Base-by-base conservation (phyloP, 2,888 invertebrate genomes). In the Bedellia somnulentella region DNA sequence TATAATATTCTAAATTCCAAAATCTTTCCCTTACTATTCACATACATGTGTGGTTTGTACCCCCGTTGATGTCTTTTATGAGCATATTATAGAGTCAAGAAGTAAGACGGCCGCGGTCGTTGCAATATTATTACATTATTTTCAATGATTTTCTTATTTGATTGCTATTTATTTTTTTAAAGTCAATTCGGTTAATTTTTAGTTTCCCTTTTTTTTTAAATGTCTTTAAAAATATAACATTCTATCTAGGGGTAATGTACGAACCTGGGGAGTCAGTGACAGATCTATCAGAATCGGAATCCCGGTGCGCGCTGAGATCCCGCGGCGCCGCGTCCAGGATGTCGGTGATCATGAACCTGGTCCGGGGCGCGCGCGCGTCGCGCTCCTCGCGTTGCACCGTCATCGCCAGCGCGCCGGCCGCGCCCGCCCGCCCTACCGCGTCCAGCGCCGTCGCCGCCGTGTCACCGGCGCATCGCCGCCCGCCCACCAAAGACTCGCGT, bases 261-360 rank as follows among this genome's bases (percentile, higher is more conserved):
- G 41, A 33, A 73, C 73, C 73, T 58, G 73, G 80, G 32, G 80
- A 73, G 37, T 71, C 82, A 31, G 81, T 82, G 29, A 77, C 78
- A 26, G 78, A 81, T 41, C 80, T 66, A 41, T 80, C 81, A 33
- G 67, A 77, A 50, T 77, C 71, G 11, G 78, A 78, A 47, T 79
- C 79, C 43, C 79, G 59, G 45, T 78, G 75, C 42, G 78, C 75
- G 60, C 79, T 73, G 53, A 80, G 75, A 55, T 81, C 80, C 39
- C 79, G 47, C 18, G 79, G 79, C 35, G 78, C 77, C 27, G 75
- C 79, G 56, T 64, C 82, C 49, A 92, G 78, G 49, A 92, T 92
- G 61, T 92, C 92, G 45, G 89, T 91, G 71, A 92, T 92, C 89
- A 92, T 91, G 73, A 92, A 92, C 42, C 90, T 76, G 37, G 90